A percentile compares a stretch with the other conserved stretches of the same genome.
These are phyloP conservation scores for Listronotus oregonensis DNA, from an alignment of 1,140 invertebrate genomes.

Conservation along the genomic window DNA sequence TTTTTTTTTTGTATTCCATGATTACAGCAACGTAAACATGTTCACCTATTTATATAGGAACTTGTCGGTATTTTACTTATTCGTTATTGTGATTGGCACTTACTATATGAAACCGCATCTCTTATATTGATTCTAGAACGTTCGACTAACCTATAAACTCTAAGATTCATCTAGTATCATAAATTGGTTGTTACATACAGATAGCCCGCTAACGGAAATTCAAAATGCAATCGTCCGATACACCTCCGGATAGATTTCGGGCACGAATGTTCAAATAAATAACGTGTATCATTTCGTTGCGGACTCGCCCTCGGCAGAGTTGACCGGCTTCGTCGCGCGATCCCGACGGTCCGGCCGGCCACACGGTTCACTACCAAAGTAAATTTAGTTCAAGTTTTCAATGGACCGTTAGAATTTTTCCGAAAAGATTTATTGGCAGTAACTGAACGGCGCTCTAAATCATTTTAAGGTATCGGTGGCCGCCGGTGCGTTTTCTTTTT, in stretches of 20 bases:
- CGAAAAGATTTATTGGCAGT: conserved; percentile 14
- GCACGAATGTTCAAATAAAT: conserved; percentile 22
- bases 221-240: conserved; percentile 25
- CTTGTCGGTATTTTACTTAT: too few relatives aligned
- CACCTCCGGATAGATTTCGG: conserved; percentile 21
- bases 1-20: too few relatives aligned
- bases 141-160: conserved; percentile 3
- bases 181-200: conserved; percentile 18
- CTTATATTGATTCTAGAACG: too few relatives aligned
- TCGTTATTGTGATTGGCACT: too few relatives aligned
- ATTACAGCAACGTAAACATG: too few relatives aligned
- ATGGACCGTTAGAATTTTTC: conserved; percentile 22
- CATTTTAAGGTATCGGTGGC: neutral
- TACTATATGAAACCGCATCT: too few relatives aligned
- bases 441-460: neutral
- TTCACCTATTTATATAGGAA: too few relatives aligned
- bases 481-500: neutral
- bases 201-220: conserved; percentile 18
- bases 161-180: neutral
- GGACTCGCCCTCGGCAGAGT: neutral
- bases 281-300: conserved; percentile 15
- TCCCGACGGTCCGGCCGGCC: conserved; percentile 10
- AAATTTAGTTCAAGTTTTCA: conserved; percentile 20
- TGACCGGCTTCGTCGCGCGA: neutral
- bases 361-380: conserved; percentile 7